Base-by-base conservation (phyloP, 2,888 invertebrate genomes). In the Stenurella melanura region DNA sequence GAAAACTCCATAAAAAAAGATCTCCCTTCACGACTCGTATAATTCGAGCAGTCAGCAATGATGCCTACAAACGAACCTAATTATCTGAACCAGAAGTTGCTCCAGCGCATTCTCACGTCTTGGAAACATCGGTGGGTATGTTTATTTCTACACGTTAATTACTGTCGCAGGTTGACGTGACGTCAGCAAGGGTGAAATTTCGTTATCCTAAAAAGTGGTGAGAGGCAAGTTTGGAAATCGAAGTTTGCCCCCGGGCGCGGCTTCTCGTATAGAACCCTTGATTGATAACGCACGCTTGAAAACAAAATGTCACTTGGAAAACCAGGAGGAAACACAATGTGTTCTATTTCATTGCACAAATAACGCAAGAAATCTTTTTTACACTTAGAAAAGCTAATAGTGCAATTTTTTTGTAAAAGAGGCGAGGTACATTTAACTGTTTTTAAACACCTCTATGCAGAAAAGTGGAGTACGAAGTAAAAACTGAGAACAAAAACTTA, bases 121-220 rank as follows among this genome's bases (percentile, higher is more conserved):
- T 12, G 15, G 19, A 19, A 19, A 58, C 21, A 15, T 58, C 19
- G 58, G 58, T 12, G 58, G 58, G 58, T 12, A 21, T 58, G 58
- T 58, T 19, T 58, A 58, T 58, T 19, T 21, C 58, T 58, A 26
- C 54, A 67, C 67, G 67, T 67, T 67, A 67, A 67, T 67, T 67
- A 67, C 50, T 56, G 66, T 17, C 38, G 66, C 50, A 17, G 21
- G 26, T 21, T 54, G 12, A 11, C 15, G 21, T 15, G 50, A 56
- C 19, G 38, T 54, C n/a, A n/a, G 38, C 21, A 26, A 26, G 54
- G 67, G 26, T 67, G 67, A 54, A 54, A 54, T 67, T 67, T 21
- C 34, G 66, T 42, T 42, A 66, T 19, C 66, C 18, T 19, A 12
- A 54, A 19, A 21, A 9, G 19, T 10, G n/a, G 19, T 9, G 11